Evolutionary conservation across 2,888 invertebrate species (phyloP), one percentile per base, ranked within the genome.

Genomic region (Platerodrilus igneus): DNA sequence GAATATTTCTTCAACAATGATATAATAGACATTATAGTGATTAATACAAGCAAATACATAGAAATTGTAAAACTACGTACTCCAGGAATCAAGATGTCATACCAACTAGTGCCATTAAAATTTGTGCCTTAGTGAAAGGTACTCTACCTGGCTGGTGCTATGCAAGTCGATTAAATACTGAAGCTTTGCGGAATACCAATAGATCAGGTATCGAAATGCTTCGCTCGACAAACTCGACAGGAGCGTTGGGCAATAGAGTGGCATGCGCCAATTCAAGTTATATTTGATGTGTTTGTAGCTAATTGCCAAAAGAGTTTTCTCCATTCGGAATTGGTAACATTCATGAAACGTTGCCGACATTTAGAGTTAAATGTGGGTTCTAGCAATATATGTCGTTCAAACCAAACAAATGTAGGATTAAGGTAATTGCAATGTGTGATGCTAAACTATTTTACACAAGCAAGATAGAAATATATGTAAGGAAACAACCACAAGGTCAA

Each of bases 401-500:
- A n/a, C n/a, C n/a, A n/a, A n/a, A n/a, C n/a, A n/a, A n/a, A n/a
- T n/a, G n/a, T n/a, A n/a, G n/a, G n/a, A n/a, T n/a, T n/a, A n/a
- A n/a, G n/a, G n/a, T n/a, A n/a, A n/a, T n/a, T n/a, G n/a, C n/a
- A n/a, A n/a, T n/a, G n/a, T n/a, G n/a, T n/a, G n/a, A n/a, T n/a
- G n/a, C n/a, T n/a, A n/a, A n/a, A n/a, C 16, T 27, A 11, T 5
- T 11, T 27, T 8, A 5, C 9, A 45, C 31, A 48, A n/a, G 45
- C 40, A 48, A 45, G 17, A 28, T 50, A 16, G 48, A 51, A 28
- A 26, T 48, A 30, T 45, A 48, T 37, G n/a, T n/a, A n/a, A n/a
- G n/a, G n/a, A n/a, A n/a, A n/a, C n/a, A n/a, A n/a, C n/a, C n/a
- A n/a, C n/a, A n/a, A n/a, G n/a, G n/a, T n/a, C n/a, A n/a, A n/a